Base-by-base conservation (phyloP, 2,888 invertebrate genomes). In the Cancer borealis region DNA sequence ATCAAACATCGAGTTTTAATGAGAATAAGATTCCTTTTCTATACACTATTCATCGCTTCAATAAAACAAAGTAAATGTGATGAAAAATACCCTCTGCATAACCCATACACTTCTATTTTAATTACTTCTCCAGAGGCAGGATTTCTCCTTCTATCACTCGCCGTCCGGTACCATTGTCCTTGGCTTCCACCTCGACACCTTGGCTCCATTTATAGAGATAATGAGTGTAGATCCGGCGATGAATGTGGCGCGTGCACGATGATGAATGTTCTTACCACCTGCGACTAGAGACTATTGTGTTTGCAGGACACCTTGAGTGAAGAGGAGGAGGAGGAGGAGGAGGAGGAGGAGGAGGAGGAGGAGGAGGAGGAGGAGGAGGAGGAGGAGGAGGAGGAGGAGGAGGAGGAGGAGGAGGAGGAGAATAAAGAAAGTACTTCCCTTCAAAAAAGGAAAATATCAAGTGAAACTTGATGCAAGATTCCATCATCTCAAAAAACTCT, bases 181-280 rank as follows among this genome's bases (percentile, higher is more conserved):
- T 60, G 14, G 60, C 46, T 26, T 60, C 39, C 39, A 60, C 60
- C 91, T 49, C 89, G 14, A 47, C 54, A 54, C 89, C n/a, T 46
- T 21, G 14, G 49, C 89, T 39, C 66, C 60, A 91, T 60, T 46
- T 60, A 54, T 60, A 60, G 30, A 26, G 91, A 91, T 91, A 91
- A 60, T 60, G 91, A 91, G 39, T 30, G 60, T 66, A 60, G 91
- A 91, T 91, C 91, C 46, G 66, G 17, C 60, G 39, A 60, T 91
- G 91, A 91, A 66, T 66, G 60, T 39, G 91, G 39, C 91, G 66
- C 60, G 12, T n/a, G 30, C 54, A 30, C 60, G 60, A 39, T 39
- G 91, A 91, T 91, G 91, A 60, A 91, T 60, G 91, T 91, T 91
- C 39, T 30, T 30, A 8, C 79, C 79, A 30, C 79, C 79, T 26